phyloP scores from a whole-genome alignment of 2,113 vertebrate genomes.

The Crotalus helleri region DNA sequence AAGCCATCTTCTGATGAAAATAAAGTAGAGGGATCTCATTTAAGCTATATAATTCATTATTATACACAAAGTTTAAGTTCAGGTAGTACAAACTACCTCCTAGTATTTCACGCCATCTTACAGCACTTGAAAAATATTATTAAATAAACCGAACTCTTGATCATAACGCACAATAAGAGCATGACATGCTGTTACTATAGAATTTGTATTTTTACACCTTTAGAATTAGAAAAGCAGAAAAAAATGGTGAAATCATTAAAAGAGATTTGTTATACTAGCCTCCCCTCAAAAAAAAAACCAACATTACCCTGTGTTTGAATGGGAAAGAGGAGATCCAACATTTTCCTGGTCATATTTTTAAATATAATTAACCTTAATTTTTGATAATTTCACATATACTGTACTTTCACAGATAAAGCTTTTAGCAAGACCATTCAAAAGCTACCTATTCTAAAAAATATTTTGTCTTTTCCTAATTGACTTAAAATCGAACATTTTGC shows the following conservation, averaged over 20 bases:
- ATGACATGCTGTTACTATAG: background rate
- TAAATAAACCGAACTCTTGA: background rate
- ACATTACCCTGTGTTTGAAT: background rate
- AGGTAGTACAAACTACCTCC: no score
- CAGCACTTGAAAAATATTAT: background rate
- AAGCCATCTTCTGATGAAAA: conserved; percentile 25
- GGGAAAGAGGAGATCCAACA: background rate
- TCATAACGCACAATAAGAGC: background rate
- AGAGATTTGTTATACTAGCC: background rate
- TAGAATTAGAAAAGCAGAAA: background rate
- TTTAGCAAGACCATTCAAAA: background rate
- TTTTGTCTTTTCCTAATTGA: background rate
- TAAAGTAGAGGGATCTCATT: background rate
- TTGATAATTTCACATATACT: background rate
- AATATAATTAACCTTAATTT: background rate
- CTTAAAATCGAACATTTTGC: background rate
- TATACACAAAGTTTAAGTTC: background rate
- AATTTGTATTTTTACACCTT: background rate
- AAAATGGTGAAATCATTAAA: background rate
- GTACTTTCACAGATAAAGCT: background rate
- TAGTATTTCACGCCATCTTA: background rate
- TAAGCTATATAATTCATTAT: background rate
- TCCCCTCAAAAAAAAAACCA: background rate
- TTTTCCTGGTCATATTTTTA: background rate
- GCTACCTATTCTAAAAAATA: background rate